Evolutionary conservation across 2,888 invertebrate species (phyloP).

Genomic region (Automeris io): DNA sequence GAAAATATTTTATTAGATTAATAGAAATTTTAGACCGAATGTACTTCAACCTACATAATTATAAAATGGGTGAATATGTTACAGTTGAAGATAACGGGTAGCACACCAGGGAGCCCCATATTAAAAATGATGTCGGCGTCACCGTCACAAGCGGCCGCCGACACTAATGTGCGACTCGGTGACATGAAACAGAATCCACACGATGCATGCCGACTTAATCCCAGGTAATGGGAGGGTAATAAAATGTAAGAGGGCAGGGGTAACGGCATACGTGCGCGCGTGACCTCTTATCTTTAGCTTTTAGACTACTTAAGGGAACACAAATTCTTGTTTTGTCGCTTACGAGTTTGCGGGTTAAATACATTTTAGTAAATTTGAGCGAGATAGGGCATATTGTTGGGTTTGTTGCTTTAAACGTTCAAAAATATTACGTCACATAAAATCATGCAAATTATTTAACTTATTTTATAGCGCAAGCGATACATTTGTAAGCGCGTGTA

Average conservation of each 20-base stretch:
- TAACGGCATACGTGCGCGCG: slow-evolving; percentile 69
- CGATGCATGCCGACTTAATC: slow-evolving; percentile 66
- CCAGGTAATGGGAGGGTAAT: slow-evolving; percentile 48
- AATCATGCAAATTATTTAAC: too few species aligned
- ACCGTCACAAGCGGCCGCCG: slow-evolving; percentile 1
- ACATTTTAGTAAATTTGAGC: slow-evolving; percentile 1
- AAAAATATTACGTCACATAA: neutral
- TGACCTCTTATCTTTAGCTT: slow-evolving; percentile 55
- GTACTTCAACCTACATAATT: too few species aligned
- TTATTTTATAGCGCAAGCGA: too few species aligned
- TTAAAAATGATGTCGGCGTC: slow-evolving; percentile 1
- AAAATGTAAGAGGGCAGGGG: slow-evolving; percentile 69
- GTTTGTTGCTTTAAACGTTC: neutral
- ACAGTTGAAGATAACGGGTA: neutral
- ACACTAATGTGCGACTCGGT: slow-evolving; percentile 2
- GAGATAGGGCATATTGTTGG: neutral
- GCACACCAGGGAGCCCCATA: neutral
- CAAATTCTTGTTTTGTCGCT: slow-evolving; percentile 43
- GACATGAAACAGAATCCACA: slow-evolving; percentile 25
- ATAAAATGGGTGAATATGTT: too few species aligned
- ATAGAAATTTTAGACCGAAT: too few species aligned
- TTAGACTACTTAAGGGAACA: slow-evolving; percentile 43
- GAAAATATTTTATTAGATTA: too few species aligned
- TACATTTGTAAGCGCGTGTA: too few species aligned
- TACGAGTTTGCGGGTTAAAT: slow-evolving; percentile 10